Evolutionary conservation across 35 echinoderm and acorn worm genomes (phyloP), one percentile per base, ranked within the genome.

Genomic region (Lytechinus variegatus): DNA sequence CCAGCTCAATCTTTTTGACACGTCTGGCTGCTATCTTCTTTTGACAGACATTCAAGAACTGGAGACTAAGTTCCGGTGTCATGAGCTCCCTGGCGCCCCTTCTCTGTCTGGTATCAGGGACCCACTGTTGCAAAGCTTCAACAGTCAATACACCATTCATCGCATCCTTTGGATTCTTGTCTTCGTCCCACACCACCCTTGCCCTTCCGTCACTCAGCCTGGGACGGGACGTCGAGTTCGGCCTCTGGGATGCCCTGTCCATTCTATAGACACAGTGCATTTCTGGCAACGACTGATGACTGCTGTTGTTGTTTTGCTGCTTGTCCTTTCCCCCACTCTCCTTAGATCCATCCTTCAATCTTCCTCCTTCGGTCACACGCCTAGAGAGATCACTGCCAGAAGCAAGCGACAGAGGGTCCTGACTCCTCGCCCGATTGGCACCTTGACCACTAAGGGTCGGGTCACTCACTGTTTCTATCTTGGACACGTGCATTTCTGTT

Each of bases 121-220:
- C 92, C 96, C 96, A 97, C 57, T 97, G 91, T 61, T 95, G 95
- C 14, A 97, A 71, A 6, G 96, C 96, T 56, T 97, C 96, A 13
- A 97, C 96, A 3, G 95, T 97, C 94, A 97, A 58, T 28, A 97
- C 54, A 54, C 95, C 87, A 58, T 54, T 54, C 54, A 93, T 93
- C 4, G 92, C 92, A 13, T 93, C 54, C 14, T 7, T 10, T 9
- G 6, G 27, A 27, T 93, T 54, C 9, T 55, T 27, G n/a, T 93
- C 4, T n/a, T 93, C 14, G 57, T 28, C 52, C 92, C 28, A 54
- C 53, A 19, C 92, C 54, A 93, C 52, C 33, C 3, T 24, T 14
- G 21, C 94, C 27, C 94, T 86, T 3, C 94, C 94, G 27, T 54
- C 51, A 10, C 87, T 54, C 10, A 87, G 94, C 53, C 86, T 96